Evolutionary conservation across 2,797 vertebrate species (phyloP).

Genomic region (Neoniphon sammara): DNA sequence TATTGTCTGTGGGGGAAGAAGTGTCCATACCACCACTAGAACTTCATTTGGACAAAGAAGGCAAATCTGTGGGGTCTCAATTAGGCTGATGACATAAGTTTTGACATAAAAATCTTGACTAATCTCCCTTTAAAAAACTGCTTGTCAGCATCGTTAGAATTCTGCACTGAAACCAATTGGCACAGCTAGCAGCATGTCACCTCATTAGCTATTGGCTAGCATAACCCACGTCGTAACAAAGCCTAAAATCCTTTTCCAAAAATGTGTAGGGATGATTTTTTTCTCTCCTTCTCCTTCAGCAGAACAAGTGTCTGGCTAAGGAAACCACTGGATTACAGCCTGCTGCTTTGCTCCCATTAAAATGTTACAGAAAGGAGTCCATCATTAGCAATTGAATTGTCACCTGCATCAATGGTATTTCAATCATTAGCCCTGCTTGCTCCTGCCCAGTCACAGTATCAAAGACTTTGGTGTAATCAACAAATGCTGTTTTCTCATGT

Average conservation of each 20-base stretch:
- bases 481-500: slow-evolving; percentile 24
- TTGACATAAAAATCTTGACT: slow-evolving; percentile 37
- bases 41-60: slow-evolving; percentile 51
- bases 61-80: slow-evolving; percentile 45
- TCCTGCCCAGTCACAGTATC: neutral
- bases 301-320: slow-evolving; percentile 20
- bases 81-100: slow-evolving; percentile 14
- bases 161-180: slow-evolving; percentile 28
- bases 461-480: neutral
- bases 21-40: slow-evolving; percentile 47
- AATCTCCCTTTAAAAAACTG: slow-evolving; percentile 34
- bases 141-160: slow-evolving; percentile 5
- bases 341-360: slow-evolving; percentile 27
- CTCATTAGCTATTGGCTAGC: neutral
- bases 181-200: neutral
- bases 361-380: slow-evolving; percentile 38
- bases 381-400: slow-evolving; percentile 14
- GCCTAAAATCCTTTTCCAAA: slow-evolving; percentile 10
- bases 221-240: slow-evolving; percentile 14
- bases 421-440: slow-evolving; percentile 21
- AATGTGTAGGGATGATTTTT: slow-evolving; percentile 15
- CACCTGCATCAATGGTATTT: slow-evolving; percentile 32
- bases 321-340: slow-evolving; percentile 11
- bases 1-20: slow-evolving; percentile 63
- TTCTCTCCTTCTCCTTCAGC: neutral